Evolutionary conservation across 2,113 vertebrate genomes (phyloP), one percentile per base, ranked within the genome.

Genomic region (Lepisosteus osseus): DNA sequence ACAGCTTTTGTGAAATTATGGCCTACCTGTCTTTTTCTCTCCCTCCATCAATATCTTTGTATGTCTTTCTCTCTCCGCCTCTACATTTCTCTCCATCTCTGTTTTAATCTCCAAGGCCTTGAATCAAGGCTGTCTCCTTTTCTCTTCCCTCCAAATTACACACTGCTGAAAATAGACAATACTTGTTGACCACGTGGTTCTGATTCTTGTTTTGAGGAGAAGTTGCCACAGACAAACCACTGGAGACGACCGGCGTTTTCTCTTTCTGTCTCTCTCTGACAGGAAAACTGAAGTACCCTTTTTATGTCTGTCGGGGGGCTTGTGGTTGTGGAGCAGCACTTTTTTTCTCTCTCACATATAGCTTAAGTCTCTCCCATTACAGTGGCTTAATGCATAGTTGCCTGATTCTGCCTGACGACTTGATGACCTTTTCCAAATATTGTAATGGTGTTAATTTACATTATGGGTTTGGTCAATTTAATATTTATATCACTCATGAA

Each of bases 101-200:
- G 47, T 51, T 5, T 51, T 51, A 5, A 51, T 51, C 9, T 14
- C 71, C 69, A 63, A 74, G 63, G 69, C 83, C 77, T 77, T 67
- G 78, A 76, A 41, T 80, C 74, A 78, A 80, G 79, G 83, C 82
- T 51, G 47, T 51, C 17, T 14, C 62, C 7, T 29, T 12, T 4
- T 43, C 62, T 7, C 64, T 79, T 83, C 76, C 76, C 79, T 84
- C 82, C 86, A 88, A 87, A 91, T 88, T 79, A 87, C 82, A 88
- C 80, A 77, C 74, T 82, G 76, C 87, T 85, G 75, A 75, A 90
- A 90, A 88, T 91, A 91, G 85, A 84, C 84, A 68, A 78, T 85
- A 81, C 80, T 86, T 67, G 78, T 80, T 81, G 80, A 85, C 83
- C 83, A 79, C 83, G 78, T 80, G 83, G 78, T 83, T 75, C 79